Evolutionary conservation across 2,888 invertebrate species (phyloP), one percentile per base, ranked within the genome.

Genomic region (Cylloceria caligata): DNA sequence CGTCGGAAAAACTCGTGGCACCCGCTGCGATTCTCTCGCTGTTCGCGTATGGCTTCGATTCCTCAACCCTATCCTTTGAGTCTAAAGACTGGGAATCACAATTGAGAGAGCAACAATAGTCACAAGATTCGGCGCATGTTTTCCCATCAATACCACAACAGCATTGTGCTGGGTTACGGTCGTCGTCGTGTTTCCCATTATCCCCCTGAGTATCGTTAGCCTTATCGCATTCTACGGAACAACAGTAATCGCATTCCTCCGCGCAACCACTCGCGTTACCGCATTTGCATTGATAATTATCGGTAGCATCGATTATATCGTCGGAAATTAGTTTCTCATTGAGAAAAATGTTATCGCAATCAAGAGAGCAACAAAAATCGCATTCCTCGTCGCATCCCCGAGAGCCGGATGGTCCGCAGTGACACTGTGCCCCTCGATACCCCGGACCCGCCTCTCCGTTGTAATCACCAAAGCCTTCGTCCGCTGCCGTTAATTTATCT

Each of bases 401-500:
- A 74, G 77, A 77, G 57, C 34, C 81, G 52, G 77, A 52, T 45
- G 75, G 21, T 76, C 84, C 83, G 73, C 83, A 84, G 73, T 79
- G 81, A 81, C 83, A 77, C 71, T 74, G 75, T 55, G 39, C 52
- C 68, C 72, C 73, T 71, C 49, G 49, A 49, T 9, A 36, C 16
- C 21, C 75, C 60, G 39, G 34, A 47, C 47, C 67, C 34, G 72
- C 60, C 34, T 72, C 75, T 39, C 34, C 68, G 69, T 74, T 42
- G 62, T 80, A 68, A 13, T 85, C 82, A 80, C 80, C 82, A 68
- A 71, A 78, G 78, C 80, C 83, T 65, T 80, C 75, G 79, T 84
- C 71, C 72, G 65, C 73, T 49, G 77, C 69, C 75, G 60, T 55
- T 68, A 64, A 49, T 45, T 67, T 36, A 24, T 60, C 39, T 55